Evolutionary conservation across 2,113 vertebrate species (phyloP).

Genomic region (Myiagra hebetior): DNA sequence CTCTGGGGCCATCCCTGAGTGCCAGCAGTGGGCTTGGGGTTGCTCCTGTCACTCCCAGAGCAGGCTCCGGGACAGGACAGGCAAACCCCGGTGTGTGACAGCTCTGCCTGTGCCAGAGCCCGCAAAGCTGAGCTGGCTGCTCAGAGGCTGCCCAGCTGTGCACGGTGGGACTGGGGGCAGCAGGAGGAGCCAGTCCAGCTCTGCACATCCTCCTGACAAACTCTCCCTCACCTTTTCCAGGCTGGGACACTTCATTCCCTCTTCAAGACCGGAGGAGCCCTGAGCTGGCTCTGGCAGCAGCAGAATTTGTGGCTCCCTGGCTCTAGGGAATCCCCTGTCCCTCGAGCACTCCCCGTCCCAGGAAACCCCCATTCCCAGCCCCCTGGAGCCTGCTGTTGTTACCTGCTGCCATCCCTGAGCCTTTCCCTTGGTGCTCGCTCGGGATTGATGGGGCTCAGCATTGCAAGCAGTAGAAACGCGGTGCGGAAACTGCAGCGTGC

Average conservation of each 20-base stretch:
- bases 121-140: background rate
- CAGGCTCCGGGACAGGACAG: background rate
- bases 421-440: background rate
- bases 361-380: background rate
- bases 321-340: background rate
- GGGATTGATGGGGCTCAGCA: constrained; percentile 3
- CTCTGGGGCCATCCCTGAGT: background rate
- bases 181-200: background rate
- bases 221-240: background rate
- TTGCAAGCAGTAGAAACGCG: background rate
- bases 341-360: too few species aligned
- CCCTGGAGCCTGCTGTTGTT: background rate
- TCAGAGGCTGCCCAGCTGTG: background rate
- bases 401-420: background rate
- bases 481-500: background rate
- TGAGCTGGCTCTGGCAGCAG: background rate
- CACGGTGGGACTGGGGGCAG: accelerated
- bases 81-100: background rate
- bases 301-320: background rate
- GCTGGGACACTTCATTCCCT: background rate
- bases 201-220: background rate
- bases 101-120: background rate
- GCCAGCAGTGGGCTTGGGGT: background rate
- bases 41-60: background rate
- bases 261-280: background rate